Base-by-base conservation (phyloP, 2,888 invertebrate species). In the Hedychridium roseum region DNA sequence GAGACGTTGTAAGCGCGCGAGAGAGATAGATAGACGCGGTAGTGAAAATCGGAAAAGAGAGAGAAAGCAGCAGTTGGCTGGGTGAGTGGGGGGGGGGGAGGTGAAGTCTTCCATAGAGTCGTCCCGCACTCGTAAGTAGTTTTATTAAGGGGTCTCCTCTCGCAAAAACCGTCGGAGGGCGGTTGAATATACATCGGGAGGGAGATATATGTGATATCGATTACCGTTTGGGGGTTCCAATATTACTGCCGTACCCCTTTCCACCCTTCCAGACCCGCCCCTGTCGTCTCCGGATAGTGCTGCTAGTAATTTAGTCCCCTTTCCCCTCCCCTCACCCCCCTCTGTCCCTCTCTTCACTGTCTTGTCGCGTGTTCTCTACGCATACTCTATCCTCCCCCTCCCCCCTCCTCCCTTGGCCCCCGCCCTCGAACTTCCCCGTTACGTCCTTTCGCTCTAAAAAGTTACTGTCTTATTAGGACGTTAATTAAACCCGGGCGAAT, bases 141-240 rank as follows among this genome's bases (percentile, higher is more conserved):
- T 69, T 66, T 69, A 66, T 69, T 64, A 64, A 63, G 59, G 53
- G 35, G 60, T 63, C n/a, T 66, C 54, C 63, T 68, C 61, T 68
- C 50, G 56, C 53, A 60, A n/a, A 64, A 67, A 63, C 44, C 54
- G 56, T n/a, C 50, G 43, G 57, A 57, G 57, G 49, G 47, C 46
- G 61, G 61, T 65, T 63, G 67, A 67, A 69, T 70, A 67, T 69
- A 67, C 66, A 69, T 61, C 59, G 63, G 42, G 32, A 45, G 45
- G n/a, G n/a, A 64, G 67, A 69, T 67, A 68, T 64, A 68, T 66
- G 60, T 63, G 66, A 72, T 74, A 74, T 74, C 74, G 74, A 73
- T 74, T 74, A 74, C 73, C 71, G 66, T 73, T 74, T 68, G 67
- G 66, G n/a, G 66, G 53, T 67, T 64, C 68, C 61, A 63, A 74